Conservation (phyloP, 2,888 invertebrate genomes). For the Blastobasis adustella region DNA sequence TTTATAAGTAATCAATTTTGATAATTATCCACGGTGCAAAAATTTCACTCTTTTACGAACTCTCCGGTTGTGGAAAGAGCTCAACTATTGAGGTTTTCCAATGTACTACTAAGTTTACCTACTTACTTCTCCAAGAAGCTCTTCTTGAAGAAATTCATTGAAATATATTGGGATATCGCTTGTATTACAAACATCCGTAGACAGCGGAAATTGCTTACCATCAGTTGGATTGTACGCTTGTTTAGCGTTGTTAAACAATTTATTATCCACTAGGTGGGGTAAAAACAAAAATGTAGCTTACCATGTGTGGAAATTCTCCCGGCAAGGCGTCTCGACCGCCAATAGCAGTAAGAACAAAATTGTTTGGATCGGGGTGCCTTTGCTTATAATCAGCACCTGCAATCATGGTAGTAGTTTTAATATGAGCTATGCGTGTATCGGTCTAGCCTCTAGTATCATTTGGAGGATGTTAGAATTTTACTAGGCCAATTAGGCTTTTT, state of each 20-base stretch:
- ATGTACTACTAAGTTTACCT: too few species aligned
- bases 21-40: neutral
- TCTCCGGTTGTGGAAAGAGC: too few species aligned
- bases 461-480: too few species aligned
- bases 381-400: neutral
- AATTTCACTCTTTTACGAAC: neutral
- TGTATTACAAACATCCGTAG: neutral
- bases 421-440: neutral
- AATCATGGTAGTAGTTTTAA: neutral
- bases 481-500: neutral
- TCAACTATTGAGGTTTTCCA: too few species aligned
- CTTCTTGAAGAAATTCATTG: too few species aligned
- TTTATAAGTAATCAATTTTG: neutral
- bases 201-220: neutral
- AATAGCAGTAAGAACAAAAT: slow-evolving; percentile 6
- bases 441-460: too few species aligned
- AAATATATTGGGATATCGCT: too few species aligned
- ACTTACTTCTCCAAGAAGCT: too few species aligned
- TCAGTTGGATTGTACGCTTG: neutral
- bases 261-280: neutral
- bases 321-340: slow-evolving; percentile 29
- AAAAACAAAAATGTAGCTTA: slow-evolving; percentile 10
- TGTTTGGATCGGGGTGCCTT: neutral
- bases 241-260: neutral
- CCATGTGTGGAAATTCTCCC: slow-evolving; percentile 53